These are phyloP conservation scores for Trichoplusia ni DNA, from an alignment of 1,140 invertebrate species.

Conservation along the genomic window DNA sequence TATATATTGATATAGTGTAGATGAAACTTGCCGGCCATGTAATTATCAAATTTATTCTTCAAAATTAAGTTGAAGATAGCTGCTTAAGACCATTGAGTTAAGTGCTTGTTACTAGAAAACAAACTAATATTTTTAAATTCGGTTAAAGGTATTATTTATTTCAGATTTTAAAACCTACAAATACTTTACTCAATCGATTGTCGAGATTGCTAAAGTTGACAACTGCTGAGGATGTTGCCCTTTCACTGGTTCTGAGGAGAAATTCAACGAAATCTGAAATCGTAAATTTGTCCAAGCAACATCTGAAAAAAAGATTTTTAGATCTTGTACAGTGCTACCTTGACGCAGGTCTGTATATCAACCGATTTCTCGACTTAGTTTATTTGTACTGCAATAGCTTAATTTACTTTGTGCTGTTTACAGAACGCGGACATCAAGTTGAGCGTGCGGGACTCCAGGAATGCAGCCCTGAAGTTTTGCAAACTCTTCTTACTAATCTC, in stretches of 20 bases:
- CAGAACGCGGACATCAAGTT: slow-evolving; percentile 83
- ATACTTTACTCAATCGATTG: slow-evolving; percentile 90
- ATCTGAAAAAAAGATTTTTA: slow-evolving; percentile 91
- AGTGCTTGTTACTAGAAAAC: not conserved
- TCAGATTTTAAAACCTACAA: slow-evolving; percentile 88
- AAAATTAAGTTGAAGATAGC: too few relatives aligned
- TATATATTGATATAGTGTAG: slow-evolving; percentile 30
- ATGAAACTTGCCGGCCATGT: not conserved
- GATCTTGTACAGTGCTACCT: slow-evolving; percentile 92
- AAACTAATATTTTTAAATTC: not conserved
- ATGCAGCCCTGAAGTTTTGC: slow-evolving; percentile 92
- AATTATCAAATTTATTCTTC: too few relatives aligned
- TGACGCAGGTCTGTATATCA: slow-evolving; percentile 82
- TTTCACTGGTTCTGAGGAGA: slow-evolving; percentile 91
- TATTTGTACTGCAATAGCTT: not conserved
- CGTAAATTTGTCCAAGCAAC: slow-evolving; percentile 86
- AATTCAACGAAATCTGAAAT: slow-evolving; percentile 90
- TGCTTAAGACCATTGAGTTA: too few relatives aligned
- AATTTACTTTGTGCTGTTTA: slow-evolving; percentile 27
- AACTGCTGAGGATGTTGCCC: slow-evolving; percentile 93
- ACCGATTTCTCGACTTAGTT: not conserved
- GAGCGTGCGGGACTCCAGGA: slow-evolving; percentile 93
- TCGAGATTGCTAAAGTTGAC: slow-evolving; percentile 92
- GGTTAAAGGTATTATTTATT: slow-evolving; percentile 51
- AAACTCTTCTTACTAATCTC: slow-evolving; percentile 87